These are phyloP conservation scores for Psilanteris sp. DNA, from an alignment of 1,140 invertebrate species.

Conservation along the genomic window DNA sequence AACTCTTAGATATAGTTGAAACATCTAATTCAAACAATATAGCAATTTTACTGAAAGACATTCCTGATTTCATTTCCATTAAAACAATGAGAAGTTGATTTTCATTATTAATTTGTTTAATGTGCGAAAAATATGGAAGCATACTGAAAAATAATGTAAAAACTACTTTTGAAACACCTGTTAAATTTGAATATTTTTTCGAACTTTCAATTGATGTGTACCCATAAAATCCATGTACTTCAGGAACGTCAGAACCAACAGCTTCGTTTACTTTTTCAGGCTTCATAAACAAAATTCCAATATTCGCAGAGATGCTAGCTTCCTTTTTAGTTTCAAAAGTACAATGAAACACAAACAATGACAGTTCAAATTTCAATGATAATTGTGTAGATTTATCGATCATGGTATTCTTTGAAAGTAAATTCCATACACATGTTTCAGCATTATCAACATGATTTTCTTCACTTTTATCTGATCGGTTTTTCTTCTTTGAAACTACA, in stretches of 20 bases:
- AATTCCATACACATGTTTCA: not conserved
- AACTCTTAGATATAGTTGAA: too few species aligned
- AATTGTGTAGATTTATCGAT: slow-evolving; percentile 6
- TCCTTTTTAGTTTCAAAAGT: slow-evolving; percentile 10
- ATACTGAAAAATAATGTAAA: too few species aligned
- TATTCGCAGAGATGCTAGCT: slow-evolving; percentile 5
- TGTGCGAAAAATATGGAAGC: too few species aligned
- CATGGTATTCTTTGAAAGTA: not conserved
- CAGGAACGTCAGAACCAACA: slow-evolving; percentile 2
- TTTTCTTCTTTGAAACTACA: slow-evolving; percentile 1
- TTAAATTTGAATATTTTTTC: too few species aligned
- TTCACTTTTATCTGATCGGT: not conserved
- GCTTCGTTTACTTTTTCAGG: not conserved
- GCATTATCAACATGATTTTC: not conserved
- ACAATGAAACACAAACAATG: slow-evolving; percentile 3
- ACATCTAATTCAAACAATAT: too few species aligned
- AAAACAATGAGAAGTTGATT: too few species aligned
- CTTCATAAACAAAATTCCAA: slow-evolving; percentile 12
- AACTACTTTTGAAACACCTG: too few species aligned
- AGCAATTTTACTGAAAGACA: too few species aligned
- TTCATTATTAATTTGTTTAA: too few species aligned
- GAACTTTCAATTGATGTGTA: too few species aligned
- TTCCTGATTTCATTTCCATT: too few species aligned
- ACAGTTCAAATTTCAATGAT: not conserved
- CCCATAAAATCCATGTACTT: too few species aligned